Conservation (phyloP, 1,140 invertebrate genomes). For the Harlomillsia oculata region DNA sequence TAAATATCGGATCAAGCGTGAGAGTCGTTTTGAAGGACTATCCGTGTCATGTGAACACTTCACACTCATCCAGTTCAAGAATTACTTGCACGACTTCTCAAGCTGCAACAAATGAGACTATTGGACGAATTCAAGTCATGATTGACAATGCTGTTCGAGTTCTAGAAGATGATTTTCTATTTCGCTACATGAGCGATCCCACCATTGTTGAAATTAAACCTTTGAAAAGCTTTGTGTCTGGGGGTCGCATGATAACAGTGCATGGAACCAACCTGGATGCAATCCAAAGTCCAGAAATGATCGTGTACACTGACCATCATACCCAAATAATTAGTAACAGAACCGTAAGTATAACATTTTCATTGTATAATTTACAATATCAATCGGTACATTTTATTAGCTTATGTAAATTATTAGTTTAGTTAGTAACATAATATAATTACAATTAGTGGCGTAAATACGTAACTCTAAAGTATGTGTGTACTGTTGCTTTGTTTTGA, state of each 20-base stretch:
- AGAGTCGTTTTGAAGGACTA: slow-evolving; percentile 78
- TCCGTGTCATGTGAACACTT: slow-evolving; percentile 72
- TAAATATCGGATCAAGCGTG: slow-evolving; percentile 87
- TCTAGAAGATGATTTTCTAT: slow-evolving; percentile 53
- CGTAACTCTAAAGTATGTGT: too few species aligned
- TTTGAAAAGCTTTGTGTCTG: slow-evolving; percentile 73
- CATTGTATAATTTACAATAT: background rate
- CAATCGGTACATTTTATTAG: background rate
- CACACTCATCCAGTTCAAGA: slow-evolving; percentile 76
- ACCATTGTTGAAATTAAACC: slow-evolving; percentile 86
- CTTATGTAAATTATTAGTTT: too few species aligned
- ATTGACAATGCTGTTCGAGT: slow-evolving; percentile 76
- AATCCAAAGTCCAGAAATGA: slow-evolving; percentile 82
- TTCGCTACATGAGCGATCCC: slow-evolving; percentile 85
- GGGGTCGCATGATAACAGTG: slow-evolving; percentile 84
- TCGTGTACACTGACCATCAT: slow-evolving; percentile 63
- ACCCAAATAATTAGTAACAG: slow-evolving; percentile 57
- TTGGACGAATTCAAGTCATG: slow-evolving; percentile 57
- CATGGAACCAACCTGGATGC: slow-evolving; percentile 84
- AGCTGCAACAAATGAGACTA: slow-evolving; percentile 44
- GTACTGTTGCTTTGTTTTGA: slow-evolving; percentile 29
- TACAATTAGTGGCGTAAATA: too few species aligned
- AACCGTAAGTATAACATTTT: slow-evolving; percentile 45
- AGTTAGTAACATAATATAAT: too few species aligned
- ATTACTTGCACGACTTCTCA: slow-evolving; percentile 77